Evolutionary conservation across 2,113 vertebrate genomes (phyloP).

Genomic region (Oryzias celebensis): DNA sequence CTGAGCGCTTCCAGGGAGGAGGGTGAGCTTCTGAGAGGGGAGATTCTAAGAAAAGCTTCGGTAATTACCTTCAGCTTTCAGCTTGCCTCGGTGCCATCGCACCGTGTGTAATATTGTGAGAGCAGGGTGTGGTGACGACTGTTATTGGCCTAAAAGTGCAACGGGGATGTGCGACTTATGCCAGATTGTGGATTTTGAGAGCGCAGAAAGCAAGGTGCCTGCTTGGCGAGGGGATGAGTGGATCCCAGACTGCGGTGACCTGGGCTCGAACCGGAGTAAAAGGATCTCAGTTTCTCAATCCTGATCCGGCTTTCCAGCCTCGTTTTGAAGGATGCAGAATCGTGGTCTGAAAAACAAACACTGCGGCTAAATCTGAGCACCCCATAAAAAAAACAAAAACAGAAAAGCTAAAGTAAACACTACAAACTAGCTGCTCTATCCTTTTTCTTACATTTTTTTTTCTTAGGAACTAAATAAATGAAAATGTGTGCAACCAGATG

Average conservation of each 20-base stretch:
- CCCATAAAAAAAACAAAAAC: neutral
- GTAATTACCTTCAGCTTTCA: constrained; percentile 83
- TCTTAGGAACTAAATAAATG: too few relatives aligned
- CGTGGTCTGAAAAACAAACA: constrained; percentile 62
- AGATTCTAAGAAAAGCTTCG: constrained; percentile 80
- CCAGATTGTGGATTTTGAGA: constrained; percentile 3
- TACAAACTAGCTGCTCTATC: neutral
- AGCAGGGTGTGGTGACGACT: constrained; percentile 14
- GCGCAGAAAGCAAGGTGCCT: constrained; percentile 13
- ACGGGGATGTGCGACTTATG: constrained; percentile 6
- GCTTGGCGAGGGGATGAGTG: constrained; percentile 25
- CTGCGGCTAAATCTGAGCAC: neutral
- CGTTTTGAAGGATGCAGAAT: constrained; percentile 72
- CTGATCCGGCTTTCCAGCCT: constrained; percentile 44
- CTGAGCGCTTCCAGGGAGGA: constrained; percentile 80
- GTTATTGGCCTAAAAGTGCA: constrained; percentile 35
- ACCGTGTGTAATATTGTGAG: constrained; percentile 30
- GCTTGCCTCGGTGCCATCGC: constrained; percentile 63
- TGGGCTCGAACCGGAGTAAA: constrained; percentile 65
- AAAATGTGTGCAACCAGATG: neutral
- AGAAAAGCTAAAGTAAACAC: neutral
- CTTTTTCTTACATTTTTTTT: too few relatives aligned
- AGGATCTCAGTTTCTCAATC: constrained; percentile 66
- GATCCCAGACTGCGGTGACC: constrained; percentile 31
- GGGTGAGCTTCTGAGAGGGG: constrained; percentile 72